Percentiles rank a stretch among this genome's conserved stretches.
Evolutionary conservation across 2,888 invertebrate species (phyloP).

Genomic region (Drosophila recens): DNA sequence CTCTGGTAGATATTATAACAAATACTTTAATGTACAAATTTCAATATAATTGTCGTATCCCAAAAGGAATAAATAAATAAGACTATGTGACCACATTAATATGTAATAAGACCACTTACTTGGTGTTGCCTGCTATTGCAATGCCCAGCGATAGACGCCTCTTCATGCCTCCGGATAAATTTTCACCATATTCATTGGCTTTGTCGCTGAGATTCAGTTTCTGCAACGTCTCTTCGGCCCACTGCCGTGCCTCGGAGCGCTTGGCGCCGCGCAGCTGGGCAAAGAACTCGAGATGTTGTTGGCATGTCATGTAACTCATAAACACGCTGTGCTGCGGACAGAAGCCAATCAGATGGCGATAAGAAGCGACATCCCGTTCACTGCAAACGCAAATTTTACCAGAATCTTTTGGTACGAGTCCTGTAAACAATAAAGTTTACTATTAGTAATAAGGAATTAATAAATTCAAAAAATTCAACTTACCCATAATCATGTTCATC

Average conservation of each 20-base stretch:
- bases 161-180: slow-evolving; percentile 97
- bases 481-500: slow-evolving; percentile 90
- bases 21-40: too few relatives aligned
- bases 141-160: slow-evolving; percentile 94
- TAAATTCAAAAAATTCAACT: background rate
- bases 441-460: background rate
- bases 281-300: slow-evolving; percentile 94
- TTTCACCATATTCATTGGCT: slow-evolving; percentile 86
- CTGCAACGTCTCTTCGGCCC: slow-evolving; percentile 87
- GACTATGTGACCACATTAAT: background rate
- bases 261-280: slow-evolving; percentile 90
- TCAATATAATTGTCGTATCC: background rate
- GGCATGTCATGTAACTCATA: slow-evolving; percentile 92
- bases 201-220: slow-evolving; percentile 89
- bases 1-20: too few relatives aligned
- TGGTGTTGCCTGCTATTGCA: slow-evolving; percentile 92
- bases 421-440: slow-evolving; percentile 50
- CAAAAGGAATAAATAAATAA: too few relatives aligned
- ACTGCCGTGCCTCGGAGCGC: slow-evolving; percentile 85
- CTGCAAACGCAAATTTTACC: slow-evolving; percentile 87
- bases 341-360: slow-evolving; percentile 92
- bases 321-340: slow-evolving; percentile 96
- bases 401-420: slow-evolving; percentile 78
- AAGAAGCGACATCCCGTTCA: slow-evolving; percentile 87
- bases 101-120: slow-evolving; percentile 64